Base-by-base conservation (phyloP, 2,888 invertebrate species). In the Terebella lapidaria region DNA sequence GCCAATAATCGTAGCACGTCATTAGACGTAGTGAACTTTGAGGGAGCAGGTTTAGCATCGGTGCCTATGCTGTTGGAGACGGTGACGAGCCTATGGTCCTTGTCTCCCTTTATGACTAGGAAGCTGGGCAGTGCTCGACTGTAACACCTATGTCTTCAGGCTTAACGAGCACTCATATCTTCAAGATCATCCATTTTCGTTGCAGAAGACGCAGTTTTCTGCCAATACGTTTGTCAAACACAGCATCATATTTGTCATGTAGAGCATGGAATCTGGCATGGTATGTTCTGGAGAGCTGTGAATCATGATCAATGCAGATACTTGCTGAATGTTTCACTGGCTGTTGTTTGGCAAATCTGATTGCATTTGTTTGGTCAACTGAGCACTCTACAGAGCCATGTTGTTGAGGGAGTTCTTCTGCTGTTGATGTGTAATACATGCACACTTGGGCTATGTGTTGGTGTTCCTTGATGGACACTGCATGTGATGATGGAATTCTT, bases 101-200 rank as follows among this genome's bases (percentile, higher is more conserved):
- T 28, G 20, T 26, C n/a, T 3, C 27, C 49, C 54, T 69, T 69
- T 52, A 65, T 68, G 1, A 70, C 62, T 18, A 71, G 60, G 51
- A 70, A 70, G 4, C 66, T 67, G 0, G 68, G 69, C 49, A 67
- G 46, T 71, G 68, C 29, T 71, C 69, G 2, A 64, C 65, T 5
- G 47, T 54, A 1, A 63, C 30, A 42, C 58, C 63, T 18, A 60
- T 30, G 47, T 64, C 57, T 56, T 68, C 69, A 18, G 66, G 68
- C 15, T 53, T 54, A 4, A 25, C 52, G 42, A 67, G 63, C 1
- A 70, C 67, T 18, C 15, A 61, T 22, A 1, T 25, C 5, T 56
- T 71, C 70, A 3, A 70, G 61, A 20, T 66, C 66, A 58, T 69
- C 63, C 59, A 63, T 68, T 42, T 64, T 67, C 15, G 35, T 58